Percentiles rank a stretch among this genome's conserved stretches.
Conservation (phyloP, 2,797 vertebrate species). For the Naso thynnoides region DNA sequence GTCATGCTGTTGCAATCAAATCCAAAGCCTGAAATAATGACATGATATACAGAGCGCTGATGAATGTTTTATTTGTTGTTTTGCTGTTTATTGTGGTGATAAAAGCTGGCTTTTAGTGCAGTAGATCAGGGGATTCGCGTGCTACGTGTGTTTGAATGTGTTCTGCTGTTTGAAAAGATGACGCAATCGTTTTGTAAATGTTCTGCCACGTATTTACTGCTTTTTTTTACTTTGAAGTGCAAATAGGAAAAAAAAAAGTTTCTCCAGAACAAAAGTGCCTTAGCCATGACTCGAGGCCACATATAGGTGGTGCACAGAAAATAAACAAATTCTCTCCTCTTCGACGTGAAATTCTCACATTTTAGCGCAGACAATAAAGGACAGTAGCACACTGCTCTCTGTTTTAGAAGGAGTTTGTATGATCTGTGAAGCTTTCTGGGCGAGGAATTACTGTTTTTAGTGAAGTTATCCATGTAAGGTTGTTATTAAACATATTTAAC, state of each 20-base stretch:
- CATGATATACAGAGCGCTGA: conserved; percentile 20
- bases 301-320: conserved; percentile 74
- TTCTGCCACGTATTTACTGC: conserved; percentile 39
- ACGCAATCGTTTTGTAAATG: conserved; percentile 31
- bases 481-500: conserved; percentile 48
- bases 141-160: conserved; percentile 48
- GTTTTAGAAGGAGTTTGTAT: not conserved
- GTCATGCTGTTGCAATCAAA: conserved; percentile 29
- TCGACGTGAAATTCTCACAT: conserved; percentile 7
- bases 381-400: conserved; percentile 3
- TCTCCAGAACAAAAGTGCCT: conserved; percentile 91
- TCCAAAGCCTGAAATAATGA: conserved; percentile 26
- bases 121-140: conserved; percentile 27
- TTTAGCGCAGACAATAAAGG: conserved; percentile 1
- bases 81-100: conserved; percentile 30
- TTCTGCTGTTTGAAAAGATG: conserved; percentile 24
- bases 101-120: conserved; percentile 30
- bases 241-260: conserved; percentile 44
- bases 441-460: conserved; percentile 81
- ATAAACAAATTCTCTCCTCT: not conserved
- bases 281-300: conserved; percentile 89
- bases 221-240: conserved; percentile 48
- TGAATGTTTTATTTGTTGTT: conserved; percentile 25
- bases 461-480: conserved; percentile 85
- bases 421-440: conserved; percentile 17